phyloP scores from a whole-genome alignment of 2,113 vertebrate genomes.

The Megaleporinus macrocephalus region DNA sequence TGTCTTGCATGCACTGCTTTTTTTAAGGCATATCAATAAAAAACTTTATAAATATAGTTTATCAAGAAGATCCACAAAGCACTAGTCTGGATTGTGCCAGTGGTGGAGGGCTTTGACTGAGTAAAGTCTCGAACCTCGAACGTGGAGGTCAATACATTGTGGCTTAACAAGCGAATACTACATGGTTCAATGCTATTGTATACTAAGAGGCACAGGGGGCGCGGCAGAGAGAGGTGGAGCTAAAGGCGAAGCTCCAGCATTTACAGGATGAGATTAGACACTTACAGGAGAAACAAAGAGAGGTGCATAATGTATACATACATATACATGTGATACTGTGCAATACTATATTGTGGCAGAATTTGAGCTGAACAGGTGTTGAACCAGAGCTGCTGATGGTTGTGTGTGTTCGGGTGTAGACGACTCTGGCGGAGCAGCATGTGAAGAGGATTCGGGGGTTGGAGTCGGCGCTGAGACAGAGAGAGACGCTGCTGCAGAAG shows the following conservation, averaged over 20 bases:
- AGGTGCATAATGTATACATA: slow-evolving; percentile 48
- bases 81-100: no score
- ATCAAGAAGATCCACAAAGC: no score
- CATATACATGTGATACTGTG: background rate
- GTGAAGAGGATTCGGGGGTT: slow-evolving; percentile 82
- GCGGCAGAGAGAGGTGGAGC: slow-evolving; percentile 84
- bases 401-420: slow-evolving; percentile 68
- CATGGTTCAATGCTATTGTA: no score
- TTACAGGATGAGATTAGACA: slow-evolving; percentile 84
- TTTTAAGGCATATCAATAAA: no score
- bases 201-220: slow-evolving; percentile 81
- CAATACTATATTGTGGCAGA: no score
- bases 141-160: no score
- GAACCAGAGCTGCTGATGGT: background rate
- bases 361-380: background rate
- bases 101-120: no score
- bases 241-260: slow-evolving; percentile 82
- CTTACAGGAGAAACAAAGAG: slow-evolving; percentile 80
- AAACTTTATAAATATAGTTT: no score
- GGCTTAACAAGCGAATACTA: no score
- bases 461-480: slow-evolving; percentile 83
- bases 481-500: slow-evolving; percentile 78
- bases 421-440: slow-evolving; percentile 87
- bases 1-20: no score
- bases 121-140: no score